Conservation (phyloP, 2,113 vertebrate species). For the Neodon shergylaensis region DNA sequence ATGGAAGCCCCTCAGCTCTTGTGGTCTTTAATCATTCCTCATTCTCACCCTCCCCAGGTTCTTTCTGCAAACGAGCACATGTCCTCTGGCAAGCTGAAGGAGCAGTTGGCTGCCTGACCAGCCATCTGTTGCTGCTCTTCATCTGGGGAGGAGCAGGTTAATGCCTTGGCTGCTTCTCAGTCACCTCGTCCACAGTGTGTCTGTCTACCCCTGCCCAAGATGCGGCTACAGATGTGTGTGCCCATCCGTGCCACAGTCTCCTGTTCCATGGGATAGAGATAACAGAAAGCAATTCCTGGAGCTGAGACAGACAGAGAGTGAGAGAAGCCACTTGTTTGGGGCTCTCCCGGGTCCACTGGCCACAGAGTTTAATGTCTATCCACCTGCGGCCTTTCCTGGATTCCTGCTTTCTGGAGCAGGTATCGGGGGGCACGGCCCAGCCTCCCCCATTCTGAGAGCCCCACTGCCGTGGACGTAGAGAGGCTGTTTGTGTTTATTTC, state of each 20-base stretch:
- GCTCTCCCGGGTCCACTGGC: neutral
- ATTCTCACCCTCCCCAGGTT: conserved; percentile 27
- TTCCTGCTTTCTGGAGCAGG: neutral
- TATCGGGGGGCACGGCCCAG: conserved; percentile 1
- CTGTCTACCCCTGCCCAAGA: conserved; percentile 41
- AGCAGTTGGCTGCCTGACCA: conserved; percentile 67
- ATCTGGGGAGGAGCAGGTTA: conserved; percentile 75
- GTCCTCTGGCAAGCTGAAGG: conserved; percentile 65
- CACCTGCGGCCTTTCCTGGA: neutral
- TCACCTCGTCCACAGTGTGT: conserved; percentile 38
- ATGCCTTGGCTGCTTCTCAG: conserved; percentile 49
- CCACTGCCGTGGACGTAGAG: conserved; percentile 34
- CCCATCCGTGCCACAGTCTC: conserved; percentile 68
- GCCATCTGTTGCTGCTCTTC: conserved; percentile 74
- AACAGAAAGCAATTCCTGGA: neutral
- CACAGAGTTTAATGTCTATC: neutral
- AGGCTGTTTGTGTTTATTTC: conserved; percentile 74
- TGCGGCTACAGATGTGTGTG: conserved; percentile 42
- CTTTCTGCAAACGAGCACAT: conserved; percentile 64
- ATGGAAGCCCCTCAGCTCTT: conserved; percentile 4
- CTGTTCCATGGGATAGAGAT: conserved; percentile 20
- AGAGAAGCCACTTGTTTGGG: neutral
- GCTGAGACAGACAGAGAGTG: neutral
- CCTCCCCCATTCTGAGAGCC: neutral
- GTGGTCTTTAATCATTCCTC: conserved; percentile 14